phyloP scores from a whole-genome alignment of 2,797 vertebrate species.

The Nothura maculosa region DNA sequence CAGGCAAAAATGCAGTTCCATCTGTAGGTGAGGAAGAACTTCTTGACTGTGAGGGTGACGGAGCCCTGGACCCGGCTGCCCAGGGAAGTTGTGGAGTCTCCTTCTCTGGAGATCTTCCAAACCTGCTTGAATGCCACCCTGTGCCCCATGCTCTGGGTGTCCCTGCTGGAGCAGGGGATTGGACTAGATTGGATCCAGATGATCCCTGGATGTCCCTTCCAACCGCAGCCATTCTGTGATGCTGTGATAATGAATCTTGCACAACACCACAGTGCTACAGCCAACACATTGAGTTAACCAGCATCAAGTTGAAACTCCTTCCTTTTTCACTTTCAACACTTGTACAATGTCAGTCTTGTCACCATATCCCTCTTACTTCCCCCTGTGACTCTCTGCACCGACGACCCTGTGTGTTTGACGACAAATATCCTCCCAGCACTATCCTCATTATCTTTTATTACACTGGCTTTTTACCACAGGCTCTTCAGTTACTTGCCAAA shows the following conservation, averaged over 20 bases:
- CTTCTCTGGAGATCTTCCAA: too few species aligned
- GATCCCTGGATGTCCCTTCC: too few species aligned
- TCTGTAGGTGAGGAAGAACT: too few species aligned
- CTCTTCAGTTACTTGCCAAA: not conserved
- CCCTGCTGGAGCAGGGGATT: too few species aligned
- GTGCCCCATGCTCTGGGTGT: too few species aligned
- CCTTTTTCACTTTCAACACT: not conserved
- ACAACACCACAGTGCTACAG: rapidly evolving
- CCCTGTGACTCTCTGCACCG: not conserved
- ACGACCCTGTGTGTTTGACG: not conserved
- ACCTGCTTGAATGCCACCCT: too few species aligned
- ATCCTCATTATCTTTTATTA: not conserved
- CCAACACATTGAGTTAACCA: not conserved
- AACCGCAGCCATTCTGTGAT: too few species aligned
- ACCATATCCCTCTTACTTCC: not conserved
- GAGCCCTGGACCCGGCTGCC: too few species aligned
- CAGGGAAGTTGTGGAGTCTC: too few species aligned
- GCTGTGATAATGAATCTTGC: not conserved
- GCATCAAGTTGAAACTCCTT: not conserved
- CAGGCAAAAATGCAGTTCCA: too few species aligned
- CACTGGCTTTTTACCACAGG: not conserved
- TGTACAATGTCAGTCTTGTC: not conserved
- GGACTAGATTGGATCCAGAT: too few species aligned
- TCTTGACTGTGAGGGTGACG: too few species aligned
- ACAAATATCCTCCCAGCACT: not conserved